Percentiles rank a stretch among this genome's conserved stretches.
These are phyloP conservation scores for Hippoglossus stenolepis DNA, from an alignment of 2,113 vertebrate species.

Conservation along the genomic window DNA sequence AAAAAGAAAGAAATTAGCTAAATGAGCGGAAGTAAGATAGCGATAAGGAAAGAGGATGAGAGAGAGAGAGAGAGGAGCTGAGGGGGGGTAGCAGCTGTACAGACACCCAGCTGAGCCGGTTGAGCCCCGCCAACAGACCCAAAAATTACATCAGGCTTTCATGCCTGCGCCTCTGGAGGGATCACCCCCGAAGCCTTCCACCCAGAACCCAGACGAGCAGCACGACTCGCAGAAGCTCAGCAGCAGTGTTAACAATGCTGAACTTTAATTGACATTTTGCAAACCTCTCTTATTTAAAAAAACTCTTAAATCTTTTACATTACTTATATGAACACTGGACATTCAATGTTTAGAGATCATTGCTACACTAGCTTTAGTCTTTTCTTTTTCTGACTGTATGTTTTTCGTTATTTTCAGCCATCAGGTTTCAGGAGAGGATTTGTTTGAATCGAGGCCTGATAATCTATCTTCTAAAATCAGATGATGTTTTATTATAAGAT, in stretches of 20 bases:
- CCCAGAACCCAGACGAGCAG: conserved; percentile 49
- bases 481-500: too few species aligned
- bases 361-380: not conserved
- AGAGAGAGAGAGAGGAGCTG: too few species aligned
- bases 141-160: conserved; percentile 64
- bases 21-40: conserved; percentile 38
- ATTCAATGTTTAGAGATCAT: conserved; percentile 8
- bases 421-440: too few species aligned
- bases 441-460: too few species aligned
- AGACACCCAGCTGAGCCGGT: conserved; percentile 25
- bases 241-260: conserved; percentile 14
- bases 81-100: not conserved
- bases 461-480: too few species aligned
- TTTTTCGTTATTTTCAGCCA: not conserved
- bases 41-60: conserved; percentile 5
- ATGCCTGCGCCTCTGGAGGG: conserved; percentile 56
- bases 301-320: not conserved
- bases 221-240: conserved; percentile 25
- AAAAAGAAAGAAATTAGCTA: conserved; percentile 17
- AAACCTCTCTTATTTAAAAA: not conserved
- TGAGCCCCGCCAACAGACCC: conserved; percentile 48
- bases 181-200: conserved; percentile 45
- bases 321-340: not conserved
- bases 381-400: not conserved
- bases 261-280: conserved; percentile 32